Evolutionary conservation across 2,113 vertebrate species (phyloP), one percentile per base, ranked within the genome.

Genomic region (Seriola aureovittata): DNA sequence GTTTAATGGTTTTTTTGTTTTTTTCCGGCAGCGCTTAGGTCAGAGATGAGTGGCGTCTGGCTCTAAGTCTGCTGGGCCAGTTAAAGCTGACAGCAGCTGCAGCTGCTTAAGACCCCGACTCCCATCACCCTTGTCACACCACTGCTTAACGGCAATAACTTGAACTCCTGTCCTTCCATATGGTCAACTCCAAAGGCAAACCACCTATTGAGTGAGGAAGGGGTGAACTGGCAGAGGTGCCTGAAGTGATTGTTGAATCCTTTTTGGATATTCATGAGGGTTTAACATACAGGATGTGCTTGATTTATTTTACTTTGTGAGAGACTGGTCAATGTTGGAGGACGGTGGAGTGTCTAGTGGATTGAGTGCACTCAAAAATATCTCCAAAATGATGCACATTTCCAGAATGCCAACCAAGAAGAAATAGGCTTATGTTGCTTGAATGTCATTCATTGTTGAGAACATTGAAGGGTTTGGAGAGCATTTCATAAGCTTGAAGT

Each of bases 51-150:
- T 85, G 77, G 75, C 68, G 71, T 42, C 72, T 81, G 79, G 70
- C 80, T 87, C 36, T 82, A 70, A 68, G 54, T 86, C 80, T 70
- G 71, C 42, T 14, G 1, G 76, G 65, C 79, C 69, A 84, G 86
- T 90, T 85, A 81, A 88, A 88, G 25, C 80, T 73, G 86, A 73
- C 81, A 76, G 83, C 88, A 85, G 87, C 87, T 91, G 85, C 75
- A 81, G 74, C 86, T 69, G 63, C 78, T 81, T 69, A 81, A 68
- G 64, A 71, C 29, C 17, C 3, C 3, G 10, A 60, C 59, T 2
- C 46, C 65, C 23, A 9, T 54, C 21, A 21, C 68, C 66, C 71
- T 81, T 21, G 25, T 82, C 59, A 59, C 80, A 79, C 38, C 48
- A 4, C 65, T 55, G n/a, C 76, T 81, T 63, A 73, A 71, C 21